Percentiles rank a stretch among this genome's conserved stretches.
Conservation (phyloP, 2,113 vertebrate genomes). For the Rhea americana region DNA sequence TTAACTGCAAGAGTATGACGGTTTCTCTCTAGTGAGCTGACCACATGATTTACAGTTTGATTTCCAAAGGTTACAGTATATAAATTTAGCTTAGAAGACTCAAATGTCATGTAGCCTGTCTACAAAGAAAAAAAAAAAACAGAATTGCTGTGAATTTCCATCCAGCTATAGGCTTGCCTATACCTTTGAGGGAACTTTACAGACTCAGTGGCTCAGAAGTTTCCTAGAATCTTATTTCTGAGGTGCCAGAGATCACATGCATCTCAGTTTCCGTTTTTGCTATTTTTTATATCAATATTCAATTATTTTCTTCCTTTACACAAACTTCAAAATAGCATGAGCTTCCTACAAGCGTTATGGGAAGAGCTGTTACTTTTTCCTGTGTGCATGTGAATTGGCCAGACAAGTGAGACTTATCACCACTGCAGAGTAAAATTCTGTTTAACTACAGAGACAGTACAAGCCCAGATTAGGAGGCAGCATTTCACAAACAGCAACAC, state of each 20-base stretch:
- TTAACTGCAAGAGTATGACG: slow-evolving; percentile 79
- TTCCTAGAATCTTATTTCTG: neutral
- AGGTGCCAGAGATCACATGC: neutral
- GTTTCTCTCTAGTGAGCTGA: rapidly evolving
- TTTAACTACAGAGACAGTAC: neutral
- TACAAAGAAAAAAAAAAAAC: slow-evolving; percentile 46
- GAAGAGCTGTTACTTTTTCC: neutral
- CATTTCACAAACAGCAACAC: neutral
- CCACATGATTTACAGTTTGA: rapidly evolving
- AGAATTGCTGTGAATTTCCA: neutral
- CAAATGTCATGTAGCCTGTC: slow-evolving; percentile 68
- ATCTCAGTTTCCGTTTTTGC: neutral
- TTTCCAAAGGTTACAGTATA: rapidly evolving
- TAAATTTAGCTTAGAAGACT: neutral
- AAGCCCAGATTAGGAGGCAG: neutral
- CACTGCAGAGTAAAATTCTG: neutral
- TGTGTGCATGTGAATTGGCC: neutral
- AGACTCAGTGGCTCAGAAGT: neutral
- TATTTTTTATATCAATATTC: neutral
- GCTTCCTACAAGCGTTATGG: neutral
- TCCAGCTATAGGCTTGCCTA: neutral
- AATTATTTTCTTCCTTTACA: neutral
- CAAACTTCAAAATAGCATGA: neutral
- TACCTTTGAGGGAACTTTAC: neutral
- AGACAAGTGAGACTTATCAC: neutral